Percentiles rank a stretch among this genome's conserved stretches.
These are phyloP conservation scores for Pycnonotus jocosus DNA, from an alignment of 2,113 vertebrate genomes.

Conservation along the genomic window DNA sequence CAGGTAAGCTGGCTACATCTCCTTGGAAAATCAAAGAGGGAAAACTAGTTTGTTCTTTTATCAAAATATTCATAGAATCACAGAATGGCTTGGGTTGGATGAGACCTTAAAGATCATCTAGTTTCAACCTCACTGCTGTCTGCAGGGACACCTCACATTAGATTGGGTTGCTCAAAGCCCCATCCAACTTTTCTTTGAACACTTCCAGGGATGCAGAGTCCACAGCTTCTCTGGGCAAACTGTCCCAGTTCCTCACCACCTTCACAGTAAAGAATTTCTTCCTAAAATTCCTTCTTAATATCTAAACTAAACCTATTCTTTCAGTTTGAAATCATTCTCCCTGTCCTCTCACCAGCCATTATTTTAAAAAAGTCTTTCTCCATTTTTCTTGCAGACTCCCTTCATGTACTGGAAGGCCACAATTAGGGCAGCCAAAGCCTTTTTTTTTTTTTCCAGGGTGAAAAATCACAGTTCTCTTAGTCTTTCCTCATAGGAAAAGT, in stretches of 20 bases:
- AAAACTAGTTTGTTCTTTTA: not conserved
- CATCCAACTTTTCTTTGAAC: not conserved
- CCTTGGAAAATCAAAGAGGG: not conserved
- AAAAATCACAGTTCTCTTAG: not conserved
- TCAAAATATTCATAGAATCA: not conserved
- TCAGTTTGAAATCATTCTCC: not conserved
- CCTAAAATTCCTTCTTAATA: not conserved
- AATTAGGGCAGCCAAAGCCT: not conserved
- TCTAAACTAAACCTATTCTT: not conserved
- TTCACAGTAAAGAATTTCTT: not conserved
- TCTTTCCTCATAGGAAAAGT: not conserved
- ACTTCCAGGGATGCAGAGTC: not conserved
- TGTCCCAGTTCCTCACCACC: not conserved
- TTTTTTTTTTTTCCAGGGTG: not conserved
- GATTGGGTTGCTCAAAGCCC: not conserved
- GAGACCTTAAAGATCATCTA: not conserved
- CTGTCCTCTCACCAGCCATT: not conserved
- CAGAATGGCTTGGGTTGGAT: not conserved
- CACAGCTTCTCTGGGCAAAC: not conserved
- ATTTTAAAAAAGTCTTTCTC: not conserved
- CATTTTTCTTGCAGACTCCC: not conserved
- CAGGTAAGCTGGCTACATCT: not conserved
- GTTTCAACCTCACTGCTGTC: not conserved
- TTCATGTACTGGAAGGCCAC: not conserved
- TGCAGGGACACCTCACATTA: not conserved